phyloP scores from a whole-genome alignment of 2,113 vertebrate genomes.

The Marcusenius ussheri region DNA sequence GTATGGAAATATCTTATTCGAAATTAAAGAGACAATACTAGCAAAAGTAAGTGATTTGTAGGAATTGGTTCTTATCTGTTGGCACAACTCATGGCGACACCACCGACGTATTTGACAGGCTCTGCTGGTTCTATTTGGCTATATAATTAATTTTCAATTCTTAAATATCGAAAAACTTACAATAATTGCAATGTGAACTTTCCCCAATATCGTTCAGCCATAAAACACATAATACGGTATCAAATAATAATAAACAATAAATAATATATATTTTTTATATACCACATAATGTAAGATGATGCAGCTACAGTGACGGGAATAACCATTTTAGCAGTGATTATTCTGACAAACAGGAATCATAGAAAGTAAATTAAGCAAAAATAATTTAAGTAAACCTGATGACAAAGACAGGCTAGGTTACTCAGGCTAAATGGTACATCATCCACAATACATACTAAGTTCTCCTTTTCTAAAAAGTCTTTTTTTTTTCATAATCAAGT shows the following conservation, averaged over 20 bases:
- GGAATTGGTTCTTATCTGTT: too few relatives aligned
- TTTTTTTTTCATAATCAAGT: background rate
- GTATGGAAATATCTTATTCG: background rate
- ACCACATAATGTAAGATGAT: background rate
- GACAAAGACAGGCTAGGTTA: background rate
- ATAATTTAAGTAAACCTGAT: background rate
- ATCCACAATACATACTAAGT: background rate
- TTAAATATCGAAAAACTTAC: too few relatives aligned
- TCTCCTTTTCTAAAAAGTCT: background rate
- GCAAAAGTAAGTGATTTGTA: too few relatives aligned
- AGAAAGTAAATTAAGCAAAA: background rate
- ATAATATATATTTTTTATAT: background rate
- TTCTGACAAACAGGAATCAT: background rate
- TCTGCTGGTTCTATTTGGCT: too few relatives aligned
- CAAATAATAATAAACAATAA: too few relatives aligned
- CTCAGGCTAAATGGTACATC: background rate
- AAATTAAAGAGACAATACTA: too few relatives aligned
- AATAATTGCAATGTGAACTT: too few relatives aligned
- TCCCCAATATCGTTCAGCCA: too few relatives aligned
- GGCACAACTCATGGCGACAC: too few relatives aligned
- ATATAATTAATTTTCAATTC: too few relatives aligned
- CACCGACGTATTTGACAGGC: too few relatives aligned
- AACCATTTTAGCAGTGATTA: background rate
- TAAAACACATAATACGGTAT: too few relatives aligned
- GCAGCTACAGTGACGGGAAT: background rate